Evolutionary conservation across 2,888 invertebrate genomes (phyloP), one percentile per base, ranked within the genome.

Genomic region (Aphelenchoides bicaudatus): DNA sequence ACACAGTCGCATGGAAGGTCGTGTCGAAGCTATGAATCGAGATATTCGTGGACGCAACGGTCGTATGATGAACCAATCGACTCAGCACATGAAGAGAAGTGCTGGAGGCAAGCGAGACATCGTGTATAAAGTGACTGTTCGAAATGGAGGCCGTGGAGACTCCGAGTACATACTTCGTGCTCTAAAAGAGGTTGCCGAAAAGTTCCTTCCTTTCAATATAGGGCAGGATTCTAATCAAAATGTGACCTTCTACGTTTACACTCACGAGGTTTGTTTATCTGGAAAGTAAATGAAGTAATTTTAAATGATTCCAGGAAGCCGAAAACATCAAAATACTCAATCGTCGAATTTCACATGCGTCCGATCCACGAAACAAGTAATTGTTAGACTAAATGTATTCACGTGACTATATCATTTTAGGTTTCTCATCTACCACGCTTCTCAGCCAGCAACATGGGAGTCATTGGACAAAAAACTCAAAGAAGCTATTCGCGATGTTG

Each of bases 321-420:
- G 62, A 67, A n/a, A 63, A 70, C 1, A 56, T 73, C 19, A 59
- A 61, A 27, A 39, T 57, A 13, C 66, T 72, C 55, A 63, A 56
- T 25, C 60, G 67, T 31, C 64, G 74, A 31, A 68, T 74, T 37
- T 30, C 62, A 23, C 67, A 74, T 30, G 54, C 54, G 47, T 52
- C 56, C 16, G 65, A 67, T 29, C 62, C 66, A 1, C 57, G 54
- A 3, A 56, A 58, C 0, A 56, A 67, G 27, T 62, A 70, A n/a
- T n/a, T n/a, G n/a, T n/a, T n/a, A n/a, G n/a, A n/a, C n/a, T n/a
- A n/a, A n/a, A n/a, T n/a, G n/a, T n/a, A n/a, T n/a, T n/a, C n/a
- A n/a, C n/a, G n/a, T n/a, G n/a, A n/a, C n/a, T n/a, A n/a, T n/a
- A n/a, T n/a, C n/a, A n/a, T n/a, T n/a, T n/a, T n/a, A n/a, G n/a